Evolutionary conservation across 2,888 invertebrate species (phyloP), one percentile per base, ranked within the genome.

Genomic region (Spilosoma lubricipeda): DNA sequence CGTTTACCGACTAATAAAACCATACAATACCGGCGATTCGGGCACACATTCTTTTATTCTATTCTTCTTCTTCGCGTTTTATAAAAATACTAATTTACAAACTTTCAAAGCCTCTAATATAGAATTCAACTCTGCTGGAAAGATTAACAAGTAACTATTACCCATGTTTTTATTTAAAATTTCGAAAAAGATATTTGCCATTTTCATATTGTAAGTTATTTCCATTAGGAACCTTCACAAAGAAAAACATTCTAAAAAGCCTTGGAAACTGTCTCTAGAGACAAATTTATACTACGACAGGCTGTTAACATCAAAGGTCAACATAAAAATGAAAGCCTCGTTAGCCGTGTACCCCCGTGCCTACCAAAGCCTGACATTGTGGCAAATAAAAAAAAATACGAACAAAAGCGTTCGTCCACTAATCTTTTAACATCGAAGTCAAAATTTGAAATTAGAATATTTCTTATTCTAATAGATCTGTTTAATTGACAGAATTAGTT

Each of bases 271-370:
- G 63, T 63, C 63, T 63, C 63, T 30, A 63, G 63, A 27, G 63
- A 63, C 30, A 63, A 30, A 63, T 63, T 63, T 63, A 27, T 59
- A 63, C 27, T 15, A 11, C 63, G 27, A 63, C 13, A 63, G 63
- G 63, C 30, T 63, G 27, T 63, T 63, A 63, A 63, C 63, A 63
- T 63, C 63, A 63, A 63, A 63, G 27, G 63, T 63, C 63, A 63
- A 27, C 56, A 59, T 27, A 59, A 63, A 63, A 63, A 63, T 63
- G 30, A 63, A 15, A 63, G 27, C 63, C 30, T 63, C 63, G 63
- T 63, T 63, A 30, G 15, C 63, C 15, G 63, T 63, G 27, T 63
- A 63, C 15, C 63, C 59, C 18, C 63, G 30, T 63, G 63, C 30
- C 63, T 63, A 30, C 63, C 63, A 63, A 63, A 63, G 63, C 30